Evolutionary conservation across 1,140 invertebrate genomes (phyloP), one percentile per base, ranked within the genome.

Genomic region (Aphis craccivora): DNA sequence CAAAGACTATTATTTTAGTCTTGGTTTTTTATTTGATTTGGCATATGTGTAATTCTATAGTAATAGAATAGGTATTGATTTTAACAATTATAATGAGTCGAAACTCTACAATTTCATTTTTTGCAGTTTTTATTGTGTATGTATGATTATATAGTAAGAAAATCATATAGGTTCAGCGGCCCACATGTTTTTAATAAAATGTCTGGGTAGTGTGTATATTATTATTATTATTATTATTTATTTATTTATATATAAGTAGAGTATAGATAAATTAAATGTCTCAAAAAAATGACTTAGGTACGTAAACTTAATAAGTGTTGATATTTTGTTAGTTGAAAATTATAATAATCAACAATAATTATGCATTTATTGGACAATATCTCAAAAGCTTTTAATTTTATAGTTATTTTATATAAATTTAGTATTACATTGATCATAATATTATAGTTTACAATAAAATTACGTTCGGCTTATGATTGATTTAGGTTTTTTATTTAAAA

Each of bases 111-210:
- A 76, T 76, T 76, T 35, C 5, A 76, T 76, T 76, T 76, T 76
- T 76, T 76, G 60, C 60, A 76, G 60, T 76, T 76, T n/a, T 76
- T 76, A 76, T 76, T 76, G 60, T 20, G 30, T 76, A 76, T 20
- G 30, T 76, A 76, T 76, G 60, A 76, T 76, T 76, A 76, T n/a
- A 76, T 76, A 76, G 60, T 76, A 76, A 76, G 60, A n/a, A n/a
- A 76, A 76, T 76, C 60, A 76, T n/a, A 76, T 18, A n/a, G 60
- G 30, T 6, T n/a, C n/a, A 35, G 55, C 30, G 4, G n/a, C 14
- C 14, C 30, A 76, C 14, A 14, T n/a, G n/a, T n/a, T 76, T n/a
- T n/a, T n/a, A 76, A 76, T n/a, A 76, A 76, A 76, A 76, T n/a
- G 5, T 6, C 18, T 76, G n/a, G 25, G 11, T 67, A 25, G 30